Conservation (phyloP, 2,888 invertebrate species). For the Parelbella ahira region DNA sequence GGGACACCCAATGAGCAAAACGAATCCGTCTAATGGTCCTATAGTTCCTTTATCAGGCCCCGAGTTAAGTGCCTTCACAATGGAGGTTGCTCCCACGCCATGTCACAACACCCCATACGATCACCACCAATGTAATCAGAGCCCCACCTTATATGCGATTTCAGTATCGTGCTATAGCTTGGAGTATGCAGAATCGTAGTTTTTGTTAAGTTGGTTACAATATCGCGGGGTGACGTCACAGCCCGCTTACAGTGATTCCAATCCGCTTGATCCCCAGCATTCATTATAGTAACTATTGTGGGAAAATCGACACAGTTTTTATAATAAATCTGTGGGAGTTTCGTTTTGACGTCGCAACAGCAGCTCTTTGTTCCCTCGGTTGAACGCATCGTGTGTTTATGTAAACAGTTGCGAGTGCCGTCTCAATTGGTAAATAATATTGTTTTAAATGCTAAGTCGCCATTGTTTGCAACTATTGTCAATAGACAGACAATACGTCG, state of each 20-base stretch:
- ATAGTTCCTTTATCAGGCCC: constrained; percentile 72
- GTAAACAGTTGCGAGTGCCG: constrained; percentile 22
- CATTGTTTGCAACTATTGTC: too few relatives aligned
- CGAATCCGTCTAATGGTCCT: constrained; percentile 75
- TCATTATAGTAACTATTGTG: constrained; percentile 68
- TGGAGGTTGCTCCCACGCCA: constrained; percentile 74
- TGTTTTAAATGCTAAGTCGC: constrained; percentile 16
- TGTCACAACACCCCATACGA: constrained; percentile 74
- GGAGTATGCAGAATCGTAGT: constrained; percentile 32
- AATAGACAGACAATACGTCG: too few relatives aligned
- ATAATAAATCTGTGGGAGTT: constrained; percentile 76
- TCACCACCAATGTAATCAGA: constrained; percentile 40
- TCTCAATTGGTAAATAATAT: constrained; percentile 10
- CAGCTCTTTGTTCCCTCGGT: constrained; percentile 41
- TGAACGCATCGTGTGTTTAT: constrained; percentile 33
- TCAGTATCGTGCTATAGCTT: constrained; percentile 6
- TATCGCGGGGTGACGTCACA: constrained; percentile 50
- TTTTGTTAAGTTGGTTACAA: constrained; percentile 42
- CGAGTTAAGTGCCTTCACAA: constrained; percentile 75
- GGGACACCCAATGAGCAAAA: constrained; percentile 72
- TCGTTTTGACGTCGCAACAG: constrained; percentile 58
- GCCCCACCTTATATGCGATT: constrained; percentile 31
- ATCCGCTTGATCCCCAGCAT: constrained; percentile 63
- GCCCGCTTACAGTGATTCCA: constrained; percentile 55
- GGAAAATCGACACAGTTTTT: constrained; percentile 73